These are phyloP conservation scores for Eremobia ochroleuca DNA, from an alignment of 2,888 invertebrate genomes.

Conservation along the genomic window DNA sequence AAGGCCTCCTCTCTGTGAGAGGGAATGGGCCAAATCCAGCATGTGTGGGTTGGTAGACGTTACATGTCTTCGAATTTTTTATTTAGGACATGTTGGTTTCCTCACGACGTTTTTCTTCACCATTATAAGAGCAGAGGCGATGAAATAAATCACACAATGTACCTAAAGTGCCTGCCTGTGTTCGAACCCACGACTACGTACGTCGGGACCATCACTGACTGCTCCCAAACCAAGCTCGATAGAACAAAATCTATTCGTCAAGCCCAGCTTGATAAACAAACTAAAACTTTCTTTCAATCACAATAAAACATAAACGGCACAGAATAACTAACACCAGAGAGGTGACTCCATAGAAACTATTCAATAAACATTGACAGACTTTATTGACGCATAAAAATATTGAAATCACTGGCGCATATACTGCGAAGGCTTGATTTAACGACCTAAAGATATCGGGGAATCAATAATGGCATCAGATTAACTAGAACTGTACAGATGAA, in stretches of 20 bases:
- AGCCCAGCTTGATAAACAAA: constrained; percentile 31
- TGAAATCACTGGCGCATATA: constrained; percentile 54
- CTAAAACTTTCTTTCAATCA: constrained; percentile 4
- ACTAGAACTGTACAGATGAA: constrained; percentile 80
- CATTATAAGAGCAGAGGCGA: not conserved
- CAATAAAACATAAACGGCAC: constrained; percentile 29
- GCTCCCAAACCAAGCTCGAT: not conserved
- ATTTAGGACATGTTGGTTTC: not conserved
- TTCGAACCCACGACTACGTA: not conserved
- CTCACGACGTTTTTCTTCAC: not conserved
- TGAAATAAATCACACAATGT: not conserved
- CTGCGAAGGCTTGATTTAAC: constrained; percentile 64
- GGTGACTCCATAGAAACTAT: constrained; percentile 41
- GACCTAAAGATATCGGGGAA: constrained; percentile 67
- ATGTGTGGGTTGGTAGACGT: no score
- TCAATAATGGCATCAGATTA: constrained; percentile 87
- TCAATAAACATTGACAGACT: constrained; percentile 61
- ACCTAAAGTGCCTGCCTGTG: not conserved
- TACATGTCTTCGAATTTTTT: not conserved
- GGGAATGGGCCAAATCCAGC: not conserved
- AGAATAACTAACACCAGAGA: constrained; percentile 45
- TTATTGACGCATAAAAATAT: constrained; percentile 57
- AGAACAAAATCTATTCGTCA: not conserved
- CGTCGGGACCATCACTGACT: not conserved
- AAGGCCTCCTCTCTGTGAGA: not conserved